phyloP scores from a whole-genome alignment of 1,140 invertebrate genomes.

The Lethrus apterus region DNA sequence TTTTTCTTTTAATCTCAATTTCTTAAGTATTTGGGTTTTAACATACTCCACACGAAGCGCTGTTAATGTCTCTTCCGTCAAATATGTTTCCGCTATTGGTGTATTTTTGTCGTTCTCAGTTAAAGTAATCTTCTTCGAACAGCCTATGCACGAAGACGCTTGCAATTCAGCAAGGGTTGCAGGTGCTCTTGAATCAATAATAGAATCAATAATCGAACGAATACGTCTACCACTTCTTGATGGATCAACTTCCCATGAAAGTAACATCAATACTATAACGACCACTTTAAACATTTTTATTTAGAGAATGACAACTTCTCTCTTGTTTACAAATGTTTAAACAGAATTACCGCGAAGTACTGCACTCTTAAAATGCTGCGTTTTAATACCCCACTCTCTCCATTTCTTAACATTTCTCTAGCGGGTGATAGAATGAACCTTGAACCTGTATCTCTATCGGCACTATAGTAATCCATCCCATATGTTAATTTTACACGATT shows the following conservation, averaged over 20 bases:
- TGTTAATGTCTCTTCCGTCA: slow-evolving; percentile 45
- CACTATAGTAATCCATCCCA: no score
- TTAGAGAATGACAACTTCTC: slow-evolving; percentile 16
- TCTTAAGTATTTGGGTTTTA: slow-evolving; percentile 73
- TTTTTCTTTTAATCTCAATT: slow-evolving; percentile 63
- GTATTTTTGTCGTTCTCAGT: slow-evolving; percentile 15
- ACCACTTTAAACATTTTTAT: slow-evolving; percentile 12
- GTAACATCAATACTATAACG: slow-evolving; percentile 15
- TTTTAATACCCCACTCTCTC: slow-evolving; percentile 32
- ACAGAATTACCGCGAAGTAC: slow-evolving; percentile 29
- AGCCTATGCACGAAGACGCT: slow-evolving; percentile 19
- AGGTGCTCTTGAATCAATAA: slow-evolving; percentile 23
- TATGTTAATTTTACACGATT: no score
- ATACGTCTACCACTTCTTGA: slow-evolving; percentile 16
- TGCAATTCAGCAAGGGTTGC: slow-evolving; percentile 3
- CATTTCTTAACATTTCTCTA: slow-evolving; percentile 35
- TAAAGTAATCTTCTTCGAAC: slow-evolving; percentile 25
- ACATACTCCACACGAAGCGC: slow-evolving; percentile 66
- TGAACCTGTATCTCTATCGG: slow-evolving; percentile 33
- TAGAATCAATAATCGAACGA: slow-evolving; percentile 27
- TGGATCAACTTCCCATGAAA: slow-evolving; percentile 8
- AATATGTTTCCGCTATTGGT: slow-evolving; percentile 15
- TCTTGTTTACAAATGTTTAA: slow-evolving; percentile 31
- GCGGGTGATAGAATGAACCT: slow-evolving; percentile 40
- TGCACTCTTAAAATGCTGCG: slow-evolving; percentile 35